Evolutionary conservation across 2,113 vertebrate species (phyloP).

Genomic region (Haemorhous mexicanus): DNA sequence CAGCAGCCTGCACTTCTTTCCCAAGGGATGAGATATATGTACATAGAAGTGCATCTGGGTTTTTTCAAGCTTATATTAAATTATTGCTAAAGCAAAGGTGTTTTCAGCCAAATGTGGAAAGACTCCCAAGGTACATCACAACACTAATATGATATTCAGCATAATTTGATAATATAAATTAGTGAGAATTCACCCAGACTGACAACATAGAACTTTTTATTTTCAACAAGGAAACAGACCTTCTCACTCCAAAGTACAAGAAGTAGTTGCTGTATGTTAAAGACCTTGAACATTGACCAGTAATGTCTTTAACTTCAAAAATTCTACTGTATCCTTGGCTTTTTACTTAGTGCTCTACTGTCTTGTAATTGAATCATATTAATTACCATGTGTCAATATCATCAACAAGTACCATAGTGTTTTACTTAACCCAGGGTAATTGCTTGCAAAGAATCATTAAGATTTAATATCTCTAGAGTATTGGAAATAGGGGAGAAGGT

Average conservation of each 20-base stretch:
- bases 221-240: not conserved
- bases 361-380: constrained; percentile 73
- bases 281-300: not conserved
- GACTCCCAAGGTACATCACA: rapidly evolving
- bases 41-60: not conserved
- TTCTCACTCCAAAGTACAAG: not conserved
- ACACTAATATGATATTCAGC: not conserved
- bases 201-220: not conserved
- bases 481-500: not conserved
- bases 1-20: not conserved
- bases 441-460: constrained; percentile 66
- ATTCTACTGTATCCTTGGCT: constrained; percentile 24
- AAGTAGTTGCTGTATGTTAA: constrained; percentile 2
- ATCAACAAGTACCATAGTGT: constrained; percentile 66
- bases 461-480: constrained; percentile 19
- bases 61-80: not conserved
- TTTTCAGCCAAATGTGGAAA: not conserved
- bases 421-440: constrained; percentile 76
- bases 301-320: not conserved
- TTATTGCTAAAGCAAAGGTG: not conserved
- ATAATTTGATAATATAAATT: not conserved
- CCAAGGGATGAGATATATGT: not conserved
- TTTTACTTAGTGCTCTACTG: constrained; percentile 70
- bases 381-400: constrained; percentile 67
- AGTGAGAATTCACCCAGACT: not conserved